Conservation (phyloP, 1,140 invertebrate genomes). For the Mercenaria mercenaria region DNA sequence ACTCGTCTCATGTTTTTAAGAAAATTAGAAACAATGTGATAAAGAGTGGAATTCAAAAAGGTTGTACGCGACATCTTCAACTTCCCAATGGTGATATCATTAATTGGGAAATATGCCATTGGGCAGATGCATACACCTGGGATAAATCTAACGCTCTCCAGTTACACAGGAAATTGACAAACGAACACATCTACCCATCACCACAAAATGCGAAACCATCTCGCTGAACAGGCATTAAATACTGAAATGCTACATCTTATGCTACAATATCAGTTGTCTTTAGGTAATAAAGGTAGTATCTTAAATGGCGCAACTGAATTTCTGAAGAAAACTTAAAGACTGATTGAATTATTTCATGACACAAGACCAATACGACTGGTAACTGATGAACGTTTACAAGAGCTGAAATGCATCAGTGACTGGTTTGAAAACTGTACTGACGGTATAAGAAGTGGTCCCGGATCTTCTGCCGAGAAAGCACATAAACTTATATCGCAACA, state of each 20-base stretch:
- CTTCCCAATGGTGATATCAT: background rate
- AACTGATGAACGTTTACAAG: background rate
- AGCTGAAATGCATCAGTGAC: background rate
- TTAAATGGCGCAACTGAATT: slow-evolving; percentile 57
- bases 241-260: slow-evolving; percentile 57
- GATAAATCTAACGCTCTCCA: slow-evolving; percentile 18
- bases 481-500: background rate
- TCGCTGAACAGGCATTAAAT: slow-evolving; percentile 62
- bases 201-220: slow-evolving; percentile 62
- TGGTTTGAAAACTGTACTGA: background rate
- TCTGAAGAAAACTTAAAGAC: slow-evolving; percentile 20
- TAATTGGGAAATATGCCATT: slow-evolving; percentile 47
- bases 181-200: slow-evolving; percentile 31
- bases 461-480: background rate
- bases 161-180: slow-evolving; percentile 47
- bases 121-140: slow-evolving; percentile 25
- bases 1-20: slow-evolving; percentile 59
- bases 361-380: background rate
- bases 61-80: slow-evolving; percentile 14
- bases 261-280: slow-evolving; percentile 17
- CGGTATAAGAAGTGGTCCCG: background rate
- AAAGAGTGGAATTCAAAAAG: slow-evolving; percentile 27
- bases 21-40: slow-evolving; percentile 15
- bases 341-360: background rate
- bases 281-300: background rate